Evolutionary conservation across 2,888 invertebrate genomes (phyloP).

Genomic region (Belgica antarctica): DNA sequence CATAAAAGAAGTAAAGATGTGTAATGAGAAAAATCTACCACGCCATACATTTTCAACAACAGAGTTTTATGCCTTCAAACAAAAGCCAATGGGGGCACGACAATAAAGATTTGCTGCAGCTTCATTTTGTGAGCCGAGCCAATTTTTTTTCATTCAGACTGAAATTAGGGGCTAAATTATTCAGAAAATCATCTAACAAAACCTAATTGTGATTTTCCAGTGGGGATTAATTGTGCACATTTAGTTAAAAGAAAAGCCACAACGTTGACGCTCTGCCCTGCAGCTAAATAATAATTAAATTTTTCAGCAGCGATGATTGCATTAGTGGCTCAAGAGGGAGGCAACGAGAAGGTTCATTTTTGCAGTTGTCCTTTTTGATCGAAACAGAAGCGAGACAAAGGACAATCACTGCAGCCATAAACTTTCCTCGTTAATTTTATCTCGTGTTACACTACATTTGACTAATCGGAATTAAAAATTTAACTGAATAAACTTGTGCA

Average conservation of each 20-base stretch:
- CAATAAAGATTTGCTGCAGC: not conserved
- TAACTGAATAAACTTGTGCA: slow-evolving; percentile 1
- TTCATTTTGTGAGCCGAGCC: too few species aligned
- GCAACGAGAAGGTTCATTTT: too few species aligned
- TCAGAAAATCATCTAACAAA: slow-evolving; percentile 31
- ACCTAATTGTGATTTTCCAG: slow-evolving; percentile 37
- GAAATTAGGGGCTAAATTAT: slow-evolving; percentile 34
- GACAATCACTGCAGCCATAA: not conserved
- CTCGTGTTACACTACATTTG: slow-evolving; percentile 27
- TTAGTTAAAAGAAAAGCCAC: too few species aligned
- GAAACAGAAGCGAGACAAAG: too few species aligned
- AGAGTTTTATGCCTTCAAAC: too few species aligned
- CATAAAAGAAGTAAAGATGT: slow-evolving; percentile 16
- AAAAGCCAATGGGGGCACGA: not conserved
- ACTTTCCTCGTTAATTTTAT: not conserved
- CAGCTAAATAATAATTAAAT: too few species aligned
- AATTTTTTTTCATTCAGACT: slow-evolving; percentile 26
- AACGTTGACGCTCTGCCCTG: too few species aligned
- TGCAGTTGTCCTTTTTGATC: too few species aligned
- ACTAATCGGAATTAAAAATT: slow-evolving; percentile 34
- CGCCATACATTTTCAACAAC: not conserved
- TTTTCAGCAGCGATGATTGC: too few species aligned
- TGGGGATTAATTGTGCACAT: slow-evolving; percentile 26
- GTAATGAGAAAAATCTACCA: slow-evolving; percentile 24
- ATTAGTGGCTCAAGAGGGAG: too few species aligned